These are phyloP conservation scores for Dasyprocta punctata DNA, from an alignment of 2,113 vertebrate species.

Conservation along the genomic window DNA sequence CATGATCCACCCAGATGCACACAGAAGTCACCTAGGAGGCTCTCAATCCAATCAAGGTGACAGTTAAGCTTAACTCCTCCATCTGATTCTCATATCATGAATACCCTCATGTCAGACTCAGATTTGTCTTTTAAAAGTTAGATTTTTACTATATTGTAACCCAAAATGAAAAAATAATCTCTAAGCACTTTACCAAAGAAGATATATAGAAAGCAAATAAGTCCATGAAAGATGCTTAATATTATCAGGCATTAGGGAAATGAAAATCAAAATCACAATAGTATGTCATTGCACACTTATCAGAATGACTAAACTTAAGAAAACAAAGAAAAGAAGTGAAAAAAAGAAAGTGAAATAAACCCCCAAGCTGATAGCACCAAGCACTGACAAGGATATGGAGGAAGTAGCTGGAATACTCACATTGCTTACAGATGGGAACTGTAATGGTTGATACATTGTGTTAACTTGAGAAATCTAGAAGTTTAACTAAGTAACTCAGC, in stretches of 20 bases:
- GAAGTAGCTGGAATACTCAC: not conserved
- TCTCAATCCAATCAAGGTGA: not conserved
- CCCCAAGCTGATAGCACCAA: not conserved
- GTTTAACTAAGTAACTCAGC: too few relatives aligned
- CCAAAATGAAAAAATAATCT: not conserved
- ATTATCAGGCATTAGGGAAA: not conserved
- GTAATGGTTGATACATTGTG: too few relatives aligned
- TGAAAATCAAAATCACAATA: not conserved
- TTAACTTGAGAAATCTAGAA: too few relatives aligned
- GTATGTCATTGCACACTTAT: not conserved
- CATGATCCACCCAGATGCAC: not conserved
- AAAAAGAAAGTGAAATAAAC: not conserved
- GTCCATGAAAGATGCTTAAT: not conserved
- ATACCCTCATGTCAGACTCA: not conserved
- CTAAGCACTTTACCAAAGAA: not conserved
- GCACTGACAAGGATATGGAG: not conserved
- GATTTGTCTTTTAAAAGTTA: slow-evolving; percentile 6
- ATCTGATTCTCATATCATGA: not conserved
- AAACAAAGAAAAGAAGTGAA: not conserved
- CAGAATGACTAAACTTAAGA: not conserved
- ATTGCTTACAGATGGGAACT: not conserved
- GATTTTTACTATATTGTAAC: not conserved
- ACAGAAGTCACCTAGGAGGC: not conserved
- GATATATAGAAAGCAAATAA: not conserved
- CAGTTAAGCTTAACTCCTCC: not conserved